Evolutionary conservation across 2,113 vertebrate species (phyloP).

Genomic region (Opisthocomus hoazin): DNA sequence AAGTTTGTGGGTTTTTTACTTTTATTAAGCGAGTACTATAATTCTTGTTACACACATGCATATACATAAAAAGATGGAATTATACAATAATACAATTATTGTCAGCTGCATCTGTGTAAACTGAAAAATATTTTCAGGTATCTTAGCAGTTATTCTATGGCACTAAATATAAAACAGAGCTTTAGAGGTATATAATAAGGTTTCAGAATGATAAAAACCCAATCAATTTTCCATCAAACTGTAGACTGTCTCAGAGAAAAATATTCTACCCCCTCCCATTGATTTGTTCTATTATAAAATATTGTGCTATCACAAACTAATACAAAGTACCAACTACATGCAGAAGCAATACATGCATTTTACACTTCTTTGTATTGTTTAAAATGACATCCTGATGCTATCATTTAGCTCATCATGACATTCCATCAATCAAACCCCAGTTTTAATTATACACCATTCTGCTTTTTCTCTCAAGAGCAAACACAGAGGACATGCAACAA

Average conservation of each 20-base stretch:
- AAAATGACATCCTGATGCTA: neutral
- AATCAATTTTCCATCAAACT: neutral
- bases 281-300: neutral
- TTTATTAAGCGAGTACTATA: neutral
- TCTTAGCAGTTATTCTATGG: neutral
- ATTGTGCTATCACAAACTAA: neutral
- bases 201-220: neutral
- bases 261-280: accelerated
- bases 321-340: neutral
- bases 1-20: neutral
- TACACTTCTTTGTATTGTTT: neutral
- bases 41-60: neutral
- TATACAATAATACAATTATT: neutral
- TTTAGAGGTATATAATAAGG: neutral
- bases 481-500: neutral
- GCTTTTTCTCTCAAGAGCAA: neutral
- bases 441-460: slow-evolving; percentile 20
- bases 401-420: neutral
- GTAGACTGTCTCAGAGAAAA: neutral
- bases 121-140: neutral
- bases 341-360: neutral
- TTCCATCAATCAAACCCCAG: slow-evolving; percentile 46
- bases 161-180: neutral
- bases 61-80: neutral
- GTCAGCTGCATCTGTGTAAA: neutral